Percentiles rank a stretch among this genome's conserved stretches.
These are phyloP conservation scores for Platalea minor DNA, from an alignment of 2,797 vertebrate species.

Conservation along the genomic window DNA sequence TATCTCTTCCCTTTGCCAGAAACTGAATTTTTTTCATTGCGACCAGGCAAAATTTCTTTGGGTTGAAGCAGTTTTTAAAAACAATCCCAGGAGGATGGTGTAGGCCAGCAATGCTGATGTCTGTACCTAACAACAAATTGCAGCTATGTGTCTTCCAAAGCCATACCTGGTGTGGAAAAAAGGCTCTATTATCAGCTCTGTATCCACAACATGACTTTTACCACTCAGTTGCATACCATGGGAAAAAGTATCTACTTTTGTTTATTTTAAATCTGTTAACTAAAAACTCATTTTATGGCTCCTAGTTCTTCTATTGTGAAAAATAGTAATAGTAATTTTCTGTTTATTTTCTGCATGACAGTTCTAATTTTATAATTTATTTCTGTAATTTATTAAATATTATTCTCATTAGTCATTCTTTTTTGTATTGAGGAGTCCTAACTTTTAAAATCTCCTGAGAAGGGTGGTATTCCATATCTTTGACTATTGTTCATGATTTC, in stretches of 20 bases:
- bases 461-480: background rate
- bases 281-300: background rate
- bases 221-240: background rate
- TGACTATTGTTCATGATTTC: background rate
- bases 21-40: background rate
- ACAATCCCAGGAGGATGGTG: background rate
- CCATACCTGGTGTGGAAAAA: background rate
- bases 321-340: background rate
- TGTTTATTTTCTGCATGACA: background rate
- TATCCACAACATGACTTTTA: background rate
- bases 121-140: background rate
- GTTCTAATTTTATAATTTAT: background rate
- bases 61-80: background rate
- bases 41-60: background rate
- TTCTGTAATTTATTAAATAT: background rate
- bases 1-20: background rate
- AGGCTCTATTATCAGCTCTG: background rate
- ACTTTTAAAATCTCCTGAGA: background rate
- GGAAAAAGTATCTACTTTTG: background rate
- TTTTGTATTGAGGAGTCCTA: background rate
- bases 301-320: background rate
- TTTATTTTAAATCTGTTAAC: background rate
- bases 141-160: background rate
- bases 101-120: background rate
- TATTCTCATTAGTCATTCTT: background rate